A percentile compares a stretch with the other conserved stretches of the same genome.
Evolutionary conservation across 2,113 vertebrate genomes (phyloP).

Genomic region (Eidolon helvum): DNA sequence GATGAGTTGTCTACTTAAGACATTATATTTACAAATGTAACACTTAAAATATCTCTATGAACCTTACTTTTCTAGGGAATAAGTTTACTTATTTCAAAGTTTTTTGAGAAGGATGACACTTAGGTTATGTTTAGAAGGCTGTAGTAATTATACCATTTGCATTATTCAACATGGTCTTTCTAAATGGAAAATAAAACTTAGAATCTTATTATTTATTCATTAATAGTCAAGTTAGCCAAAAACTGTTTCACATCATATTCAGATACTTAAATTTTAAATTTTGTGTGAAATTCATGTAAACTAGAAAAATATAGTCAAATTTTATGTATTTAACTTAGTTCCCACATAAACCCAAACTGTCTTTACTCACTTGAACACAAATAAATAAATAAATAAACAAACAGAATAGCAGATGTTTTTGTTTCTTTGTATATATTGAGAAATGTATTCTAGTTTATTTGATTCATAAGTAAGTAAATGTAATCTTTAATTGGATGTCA

Average conservation of each 20-base stretch:
- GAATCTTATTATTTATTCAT: neutral
- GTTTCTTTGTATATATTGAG: neutral
- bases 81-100: neutral
- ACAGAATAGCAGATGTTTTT: neutral
- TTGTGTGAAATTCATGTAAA: too few relatives aligned
- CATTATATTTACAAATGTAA: neutral
- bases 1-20: neutral
- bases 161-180: neutral
- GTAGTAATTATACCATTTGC: neutral
- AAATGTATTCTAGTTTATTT: neutral
- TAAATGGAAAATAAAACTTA: neutral
- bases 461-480: neutral
- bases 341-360: neutral
- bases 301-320: neutral
- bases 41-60: neutral
- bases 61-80: neutral
- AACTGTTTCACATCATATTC: neutral
- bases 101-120: neutral
- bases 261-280: neutral
- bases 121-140: neutral
- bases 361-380: neutral
- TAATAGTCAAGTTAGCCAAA: neutral
- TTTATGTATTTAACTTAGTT: neutral
- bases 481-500: neutral
- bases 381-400: neutral